A percentile compares a stretch with the other conserved stretches of the same genome.
These are phyloP conservation scores for Apaloderma vittatum DNA, from an alignment of 2,113 vertebrate species.

Conservation along the genomic window DNA sequence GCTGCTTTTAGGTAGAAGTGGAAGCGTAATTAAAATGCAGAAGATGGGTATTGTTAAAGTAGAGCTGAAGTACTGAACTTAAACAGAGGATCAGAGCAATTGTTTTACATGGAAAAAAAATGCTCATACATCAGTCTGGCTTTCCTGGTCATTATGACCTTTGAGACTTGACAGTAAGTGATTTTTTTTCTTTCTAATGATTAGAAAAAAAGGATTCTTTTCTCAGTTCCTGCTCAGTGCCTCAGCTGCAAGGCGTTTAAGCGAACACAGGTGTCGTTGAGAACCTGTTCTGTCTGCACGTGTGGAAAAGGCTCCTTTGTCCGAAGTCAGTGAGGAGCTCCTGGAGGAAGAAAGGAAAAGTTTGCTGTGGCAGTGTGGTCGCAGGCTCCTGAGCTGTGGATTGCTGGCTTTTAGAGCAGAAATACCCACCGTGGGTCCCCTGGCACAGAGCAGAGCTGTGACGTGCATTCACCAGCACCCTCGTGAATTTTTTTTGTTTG, in stretches of 20 bases:
- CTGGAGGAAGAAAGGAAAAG: neutral
- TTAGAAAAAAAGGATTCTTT: neutral
- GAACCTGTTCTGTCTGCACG: accelerated
- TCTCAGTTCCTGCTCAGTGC: neutral
- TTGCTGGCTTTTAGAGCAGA: neutral
- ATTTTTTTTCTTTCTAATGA: neutral
- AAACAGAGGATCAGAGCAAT: neutral
- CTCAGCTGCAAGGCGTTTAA: neutral
- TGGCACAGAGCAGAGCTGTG: neutral
- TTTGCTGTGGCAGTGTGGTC: neutral
- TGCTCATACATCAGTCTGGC: neutral
- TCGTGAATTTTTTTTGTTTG: neutral
- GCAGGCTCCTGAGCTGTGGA: neutral
- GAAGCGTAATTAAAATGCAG: conserved; percentile 37
- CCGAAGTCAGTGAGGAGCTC: neutral
- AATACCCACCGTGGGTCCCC: accelerated
- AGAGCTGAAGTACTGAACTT: neutral
- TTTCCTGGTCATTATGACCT: neutral
- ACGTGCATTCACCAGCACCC: accelerated
- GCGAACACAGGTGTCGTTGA: neutral
- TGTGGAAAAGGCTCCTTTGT: neutral
- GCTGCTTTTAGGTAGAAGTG: conserved; percentile 4
- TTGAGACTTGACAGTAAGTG: neutral
- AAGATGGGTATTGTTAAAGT: neutral
- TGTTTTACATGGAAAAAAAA: neutral